A percentile compares a stretch with the other conserved stretches of the same genome.
These are phyloP conservation scores for Cyaniris semiargus DNA, from an alignment of 2,888 invertebrate genomes.

Conservation along the genomic window DNA sequence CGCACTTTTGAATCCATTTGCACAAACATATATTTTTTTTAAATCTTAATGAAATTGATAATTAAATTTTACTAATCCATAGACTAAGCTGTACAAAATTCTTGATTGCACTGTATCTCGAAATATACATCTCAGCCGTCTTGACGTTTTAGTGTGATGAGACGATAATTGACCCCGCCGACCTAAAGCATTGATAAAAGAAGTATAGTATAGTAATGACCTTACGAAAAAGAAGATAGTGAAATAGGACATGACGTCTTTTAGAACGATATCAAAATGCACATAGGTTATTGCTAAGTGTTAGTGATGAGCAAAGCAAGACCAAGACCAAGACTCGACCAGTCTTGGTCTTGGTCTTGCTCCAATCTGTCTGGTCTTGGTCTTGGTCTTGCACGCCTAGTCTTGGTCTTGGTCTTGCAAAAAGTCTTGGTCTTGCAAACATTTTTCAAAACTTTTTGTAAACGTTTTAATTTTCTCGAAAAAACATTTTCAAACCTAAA, in stretches of 20 bases:
- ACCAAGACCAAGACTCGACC: too few relatives aligned
- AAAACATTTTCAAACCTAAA: too few relatives aligned
- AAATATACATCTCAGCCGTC: conserved; percentile 23
- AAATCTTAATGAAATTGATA: background rate
- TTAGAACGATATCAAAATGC: background rate
- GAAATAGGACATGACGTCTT: conserved; percentile 12
- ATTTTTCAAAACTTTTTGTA: too few relatives aligned
- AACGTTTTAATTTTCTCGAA: too few relatives aligned
- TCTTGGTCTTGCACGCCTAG: too few relatives aligned
- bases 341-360: too few relatives aligned
- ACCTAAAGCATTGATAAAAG: conserved; percentile 57
- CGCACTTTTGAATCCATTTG: background rate
- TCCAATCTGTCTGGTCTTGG: too few relatives aligned
- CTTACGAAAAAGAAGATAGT: conserved; percentile 43
- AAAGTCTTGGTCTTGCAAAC: too few relatives aligned
- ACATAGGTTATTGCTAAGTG: background rate
- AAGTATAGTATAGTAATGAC: conserved; percentile 48
- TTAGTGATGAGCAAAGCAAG: too few relatives aligned
- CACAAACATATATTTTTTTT: background rate
- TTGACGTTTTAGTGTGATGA: conserved; percentile 54
- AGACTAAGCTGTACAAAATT: conserved; percentile 4
- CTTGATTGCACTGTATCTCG: background rate
- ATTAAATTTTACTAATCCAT: background rate
- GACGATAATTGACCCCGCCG: conserved; percentile 62
- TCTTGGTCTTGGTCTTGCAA: too few relatives aligned